Conservation (phyloP, 2,888 invertebrate genomes). For the Rhynchonema sp. region DNA sequence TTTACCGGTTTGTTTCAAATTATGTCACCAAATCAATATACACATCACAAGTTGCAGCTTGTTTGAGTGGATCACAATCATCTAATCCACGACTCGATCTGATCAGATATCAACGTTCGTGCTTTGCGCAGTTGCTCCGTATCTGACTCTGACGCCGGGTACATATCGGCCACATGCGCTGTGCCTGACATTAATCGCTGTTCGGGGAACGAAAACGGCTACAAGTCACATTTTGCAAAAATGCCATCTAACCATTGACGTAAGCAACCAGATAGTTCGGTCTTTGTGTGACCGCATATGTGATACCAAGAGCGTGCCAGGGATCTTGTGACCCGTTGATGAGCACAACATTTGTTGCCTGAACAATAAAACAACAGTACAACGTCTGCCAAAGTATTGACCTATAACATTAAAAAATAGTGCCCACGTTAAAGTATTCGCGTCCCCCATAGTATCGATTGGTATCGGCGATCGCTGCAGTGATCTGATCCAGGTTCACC, state of each 20-base stretch:
- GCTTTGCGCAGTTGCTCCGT: not conserved
- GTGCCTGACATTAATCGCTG: not conserved
- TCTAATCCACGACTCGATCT: too few species aligned
- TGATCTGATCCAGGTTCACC: not conserved
- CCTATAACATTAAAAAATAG: not conserved
- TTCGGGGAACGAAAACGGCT: too few species aligned
- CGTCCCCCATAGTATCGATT: not conserved
- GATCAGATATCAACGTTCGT: not conserved
- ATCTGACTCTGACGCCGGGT: not conserved
- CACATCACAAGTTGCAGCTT: too few species aligned
- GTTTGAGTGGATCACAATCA: too few species aligned
- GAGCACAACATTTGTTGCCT: not conserved
- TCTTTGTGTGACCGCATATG: not conserved
- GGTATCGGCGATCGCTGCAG: not conserved
- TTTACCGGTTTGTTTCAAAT: too few species aligned
- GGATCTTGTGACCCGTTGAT: not conserved
- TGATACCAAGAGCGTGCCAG: not conserved
- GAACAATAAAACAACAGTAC: not conserved
- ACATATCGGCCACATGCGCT: not conserved
- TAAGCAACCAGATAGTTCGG: not conserved
- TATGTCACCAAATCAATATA: too few species aligned
- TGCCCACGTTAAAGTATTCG: not conserved
- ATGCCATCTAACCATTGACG: not conserved
- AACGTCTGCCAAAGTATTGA: not conserved
- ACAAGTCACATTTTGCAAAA: too few species aligned